Percentiles rank a stretch among this genome's conserved stretches.
Conservation (phyloP, 2,113 vertebrate genomes). For the Neodon shergylaensis region DNA sequence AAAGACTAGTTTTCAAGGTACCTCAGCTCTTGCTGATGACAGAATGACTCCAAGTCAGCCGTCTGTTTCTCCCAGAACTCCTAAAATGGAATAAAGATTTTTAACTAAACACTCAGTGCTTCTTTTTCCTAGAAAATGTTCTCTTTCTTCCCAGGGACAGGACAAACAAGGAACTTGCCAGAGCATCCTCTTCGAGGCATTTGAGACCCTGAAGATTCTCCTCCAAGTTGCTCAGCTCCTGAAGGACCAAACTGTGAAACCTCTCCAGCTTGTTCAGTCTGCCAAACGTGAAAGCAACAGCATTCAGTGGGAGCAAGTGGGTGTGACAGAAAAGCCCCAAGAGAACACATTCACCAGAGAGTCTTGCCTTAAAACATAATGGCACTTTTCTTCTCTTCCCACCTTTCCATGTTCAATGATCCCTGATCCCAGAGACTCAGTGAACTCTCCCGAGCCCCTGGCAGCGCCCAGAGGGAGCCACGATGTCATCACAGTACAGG, state of each 20-base stretch:
- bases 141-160: fast-evolving
- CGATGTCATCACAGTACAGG: background rate
- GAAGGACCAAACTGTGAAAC: constrained; percentile 86
- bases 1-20: constrained; percentile 71
- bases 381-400: background rate
- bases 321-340: background rate
- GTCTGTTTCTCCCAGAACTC: constrained; percentile 88
- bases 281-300: background rate
- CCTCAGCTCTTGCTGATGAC: constrained; percentile 86
- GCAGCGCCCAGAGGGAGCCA: background rate
- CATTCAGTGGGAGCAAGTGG: background rate
- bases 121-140: background rate
- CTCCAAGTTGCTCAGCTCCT: constrained; percentile 87
- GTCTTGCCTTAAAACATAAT: background rate
- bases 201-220: constrained; percentile 83
- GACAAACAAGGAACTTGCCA: constrained; percentile 81
- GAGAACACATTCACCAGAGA: background rate
- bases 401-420: too few species aligned
- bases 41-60: constrained; percentile 87
- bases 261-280: constrained; percentile 88
- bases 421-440: background rate
- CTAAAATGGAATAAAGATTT: constrained; percentile 80
- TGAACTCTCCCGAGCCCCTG: background rate
- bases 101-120: background rate
- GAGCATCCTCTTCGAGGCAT: constrained; percentile 84